These are phyloP conservation scores for Micromussa lordhowensis DNA, from an alignment of 92 coral and sea anemone genomes.

Conservation along the genomic window DNA sequence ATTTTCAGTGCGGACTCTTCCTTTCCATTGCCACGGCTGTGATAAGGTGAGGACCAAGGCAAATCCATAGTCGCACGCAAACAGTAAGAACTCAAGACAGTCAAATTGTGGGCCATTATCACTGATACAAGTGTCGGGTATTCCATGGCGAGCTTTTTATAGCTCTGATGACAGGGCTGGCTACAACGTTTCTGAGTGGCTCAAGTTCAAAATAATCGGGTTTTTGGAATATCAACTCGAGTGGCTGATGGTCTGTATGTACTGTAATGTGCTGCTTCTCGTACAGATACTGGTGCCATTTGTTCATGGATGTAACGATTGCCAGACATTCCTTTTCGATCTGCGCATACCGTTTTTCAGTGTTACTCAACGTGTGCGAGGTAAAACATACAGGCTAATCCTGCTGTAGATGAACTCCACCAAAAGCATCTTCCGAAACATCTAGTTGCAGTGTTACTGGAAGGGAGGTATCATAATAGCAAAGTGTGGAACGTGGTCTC, in stretches of 20 bases:
- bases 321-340: slow-evolving; percentile 51
- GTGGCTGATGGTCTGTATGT: slow-evolving; percentile 36
- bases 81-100: background rate
- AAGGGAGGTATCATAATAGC: slow-evolving; percentile 40
- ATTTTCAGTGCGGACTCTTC: background rate
- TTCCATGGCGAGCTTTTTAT: slow-evolving; percentile 45
- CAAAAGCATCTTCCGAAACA: slow-evolving; percentile 56
- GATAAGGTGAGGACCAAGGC: background rate
- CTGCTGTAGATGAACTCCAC: slow-evolving; percentile 40
- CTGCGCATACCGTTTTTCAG: slow-evolving; percentile 42
- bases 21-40: background rate
- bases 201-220: slow-evolving; percentile 51
- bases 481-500: slow-evolving; percentile 27
- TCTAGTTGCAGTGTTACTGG: too few species aligned
- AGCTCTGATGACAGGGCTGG: slow-evolving; percentile 13
- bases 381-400: slow-evolving; percentile 54
- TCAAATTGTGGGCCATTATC: slow-evolving; percentile 66
- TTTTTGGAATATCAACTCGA: slow-evolving; percentile 29
- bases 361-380: slow-evolving; percentile 27
- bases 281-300: slow-evolving; percentile 54
- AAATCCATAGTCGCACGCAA: background rate
- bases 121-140: slow-evolving; percentile 50
- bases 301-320: slow-evolving; percentile 47
- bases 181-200: slow-evolving; percentile 23
- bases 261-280: slow-evolving; percentile 38